A percentile compares a stretch with the other conserved stretches of the same genome.
Evolutionary conservation across 2,888 invertebrate species (phyloP).

Genomic region (Lobophora halterata): DNA sequence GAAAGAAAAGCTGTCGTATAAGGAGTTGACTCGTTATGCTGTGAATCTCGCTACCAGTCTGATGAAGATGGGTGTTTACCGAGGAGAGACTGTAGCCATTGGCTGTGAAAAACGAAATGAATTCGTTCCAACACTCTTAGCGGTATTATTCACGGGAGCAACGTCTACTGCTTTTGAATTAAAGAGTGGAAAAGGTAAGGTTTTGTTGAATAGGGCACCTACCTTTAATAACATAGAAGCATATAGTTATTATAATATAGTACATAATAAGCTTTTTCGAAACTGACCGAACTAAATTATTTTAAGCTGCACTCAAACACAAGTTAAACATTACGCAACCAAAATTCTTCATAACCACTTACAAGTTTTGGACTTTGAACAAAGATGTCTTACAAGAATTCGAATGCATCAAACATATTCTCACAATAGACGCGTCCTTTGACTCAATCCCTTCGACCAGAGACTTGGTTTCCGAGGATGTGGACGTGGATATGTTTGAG

Average conservation of each 20-base stretch:
- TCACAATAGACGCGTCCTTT: constrained; percentile 46
- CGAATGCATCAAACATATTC: constrained; percentile 46
- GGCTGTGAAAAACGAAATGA: constrained; percentile 82
- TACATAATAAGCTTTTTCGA: no score
- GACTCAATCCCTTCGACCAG: constrained; percentile 39
- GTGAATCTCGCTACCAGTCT: constrained; percentile 76
- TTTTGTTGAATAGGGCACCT: no score
- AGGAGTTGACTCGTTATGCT: constrained; percentile 73
- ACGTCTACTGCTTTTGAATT: constrained; percentile 54
- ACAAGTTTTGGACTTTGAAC: constrained; percentile 65
- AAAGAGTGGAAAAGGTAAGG: constrained; percentile 52
- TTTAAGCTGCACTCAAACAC: constrained; percentile 83
- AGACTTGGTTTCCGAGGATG: constrained; percentile 38
- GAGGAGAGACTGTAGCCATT: constrained; percentile 78
- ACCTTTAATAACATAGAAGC: no score
- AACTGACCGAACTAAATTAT: constrained; percentile 2
- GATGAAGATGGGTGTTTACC: constrained; percentile 63
- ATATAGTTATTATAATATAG: no score
- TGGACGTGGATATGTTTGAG: constrained; percentile 51
- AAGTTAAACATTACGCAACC: constrained; percentile 84
- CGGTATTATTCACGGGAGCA: constrained; percentile 68
- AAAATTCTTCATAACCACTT: constrained; percentile 83
- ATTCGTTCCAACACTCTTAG: constrained; percentile 74
- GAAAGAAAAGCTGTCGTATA: constrained; percentile 72
- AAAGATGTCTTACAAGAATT: constrained; percentile 44